A percentile compares a stretch with the other conserved stretches of the same genome.
Evolutionary conservation across 2,113 vertebrate genomes (phyloP).

Genomic region (Ailurus styani): DNA sequence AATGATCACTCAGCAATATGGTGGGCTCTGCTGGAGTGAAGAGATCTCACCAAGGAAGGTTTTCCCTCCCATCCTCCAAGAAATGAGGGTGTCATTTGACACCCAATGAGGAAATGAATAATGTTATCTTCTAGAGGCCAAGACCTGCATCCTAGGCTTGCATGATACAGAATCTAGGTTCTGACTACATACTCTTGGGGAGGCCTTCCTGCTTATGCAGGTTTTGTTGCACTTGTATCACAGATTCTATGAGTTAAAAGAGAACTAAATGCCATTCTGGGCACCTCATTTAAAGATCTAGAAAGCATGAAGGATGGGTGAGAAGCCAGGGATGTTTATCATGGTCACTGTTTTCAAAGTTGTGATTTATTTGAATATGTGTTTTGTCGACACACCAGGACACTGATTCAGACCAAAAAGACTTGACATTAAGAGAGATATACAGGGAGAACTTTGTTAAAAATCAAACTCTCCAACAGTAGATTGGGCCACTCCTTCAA

Average conservation of each 20-base stretch:
- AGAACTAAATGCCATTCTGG: not conserved
- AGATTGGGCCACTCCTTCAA: not conserved
- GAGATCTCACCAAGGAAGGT: not conserved
- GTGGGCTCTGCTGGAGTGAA: not conserved
- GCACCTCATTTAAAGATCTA: not conserved
- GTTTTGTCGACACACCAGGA: not conserved
- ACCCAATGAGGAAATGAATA: too few species aligned
- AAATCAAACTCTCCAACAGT: not conserved
- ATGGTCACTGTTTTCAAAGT: not conserved
- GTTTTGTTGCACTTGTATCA: not conserved
- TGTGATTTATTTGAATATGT: not conserved
- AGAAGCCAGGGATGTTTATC: not conserved
- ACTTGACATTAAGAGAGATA: not conserved
- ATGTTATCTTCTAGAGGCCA: not conserved
- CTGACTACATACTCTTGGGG: not conserved
- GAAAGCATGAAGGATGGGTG: not conserved
- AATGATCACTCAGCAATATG: not conserved
- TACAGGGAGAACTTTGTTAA: not conserved
- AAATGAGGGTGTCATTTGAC: not conserved
- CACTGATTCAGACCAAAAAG: not conserved
- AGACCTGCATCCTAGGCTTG: not conserved
- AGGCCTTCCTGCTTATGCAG: not conserved
- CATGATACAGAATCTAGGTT: not conserved
- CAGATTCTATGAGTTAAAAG: not conserved
- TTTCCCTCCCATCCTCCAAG: not conserved